These are phyloP conservation scores for Lordiphosa andalusiaca DNA, from an alignment of 2,888 invertebrate species.

Conservation along the genomic window DNA sequence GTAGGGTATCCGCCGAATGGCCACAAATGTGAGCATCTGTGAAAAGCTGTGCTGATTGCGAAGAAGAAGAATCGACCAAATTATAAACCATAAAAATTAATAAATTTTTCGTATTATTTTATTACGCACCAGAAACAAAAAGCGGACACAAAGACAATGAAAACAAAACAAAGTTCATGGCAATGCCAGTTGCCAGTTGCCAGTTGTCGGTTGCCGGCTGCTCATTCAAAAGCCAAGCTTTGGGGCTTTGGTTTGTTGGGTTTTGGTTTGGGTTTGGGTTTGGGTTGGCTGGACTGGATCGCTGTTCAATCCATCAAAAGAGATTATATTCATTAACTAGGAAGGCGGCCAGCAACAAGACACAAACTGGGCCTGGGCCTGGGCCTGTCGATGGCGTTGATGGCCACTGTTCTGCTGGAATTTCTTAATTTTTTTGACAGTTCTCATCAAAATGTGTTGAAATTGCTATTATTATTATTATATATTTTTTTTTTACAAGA, in stretches of 20 bases:
- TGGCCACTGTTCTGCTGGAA: conserved; percentile 58
- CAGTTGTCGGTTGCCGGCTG: conserved; percentile 41
- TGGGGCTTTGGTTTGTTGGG: conserved; percentile 15
- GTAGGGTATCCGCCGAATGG: conserved; percentile 13
- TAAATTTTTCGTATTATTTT: conserved; percentile 60
- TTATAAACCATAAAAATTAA: conserved; percentile 67
- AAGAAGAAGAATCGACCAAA: conserved; percentile 54
- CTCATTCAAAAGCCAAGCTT: conserved; percentile 43
- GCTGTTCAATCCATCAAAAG: conserved; percentile 72
- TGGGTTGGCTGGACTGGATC: conserved; percentile 16
- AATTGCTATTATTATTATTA: conserved; percentile 62
- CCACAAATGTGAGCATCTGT: conserved; percentile 20
- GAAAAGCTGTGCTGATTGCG: conserved; percentile 33
- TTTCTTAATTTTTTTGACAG: conserved; percentile 69
- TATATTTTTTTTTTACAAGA: conserved; percentile 54
- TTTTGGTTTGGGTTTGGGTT: conserved; percentile 8
- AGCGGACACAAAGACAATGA: conserved; percentile 43
- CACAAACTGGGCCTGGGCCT: conserved; percentile 11
- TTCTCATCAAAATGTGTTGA: conserved; percentile 74
- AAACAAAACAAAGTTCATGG: conserved; percentile 61
- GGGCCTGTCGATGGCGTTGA: conserved; percentile 30
- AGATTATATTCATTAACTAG: conserved; percentile 73
- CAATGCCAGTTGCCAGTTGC: conserved; percentile 31
- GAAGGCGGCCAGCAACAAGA: conserved; percentile 33
- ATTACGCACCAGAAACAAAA: conserved; percentile 53